phyloP scores from a whole-genome alignment of 2,113 vertebrate species.

The Oncorhynchus kisutch region DNA sequence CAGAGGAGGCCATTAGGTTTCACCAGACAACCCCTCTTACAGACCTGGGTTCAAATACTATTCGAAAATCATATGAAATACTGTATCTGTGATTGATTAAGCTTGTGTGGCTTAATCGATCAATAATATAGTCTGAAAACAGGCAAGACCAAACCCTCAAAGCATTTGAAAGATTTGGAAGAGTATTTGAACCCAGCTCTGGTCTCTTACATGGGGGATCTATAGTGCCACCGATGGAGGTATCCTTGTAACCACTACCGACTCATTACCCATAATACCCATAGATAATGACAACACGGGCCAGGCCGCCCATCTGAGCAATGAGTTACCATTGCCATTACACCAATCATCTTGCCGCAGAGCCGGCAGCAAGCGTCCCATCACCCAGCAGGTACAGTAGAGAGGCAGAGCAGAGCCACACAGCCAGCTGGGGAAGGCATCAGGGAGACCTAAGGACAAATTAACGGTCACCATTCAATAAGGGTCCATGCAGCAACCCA shows the following conservation, averaged over 20 bases:
- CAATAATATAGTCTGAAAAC: too few relatives aligned
- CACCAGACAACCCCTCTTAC: too few relatives aligned
- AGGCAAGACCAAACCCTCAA: too few relatives aligned
- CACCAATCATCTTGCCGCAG: too few relatives aligned
- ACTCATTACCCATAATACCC: conserved; percentile 33
- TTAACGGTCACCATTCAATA: conserved; percentile 26
- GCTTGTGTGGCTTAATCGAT: too few relatives aligned
- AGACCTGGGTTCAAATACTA: too few relatives aligned
- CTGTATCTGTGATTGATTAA: too few relatives aligned
- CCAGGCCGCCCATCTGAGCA: conserved; percentile 17
- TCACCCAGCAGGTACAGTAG: conserved; percentile 41
- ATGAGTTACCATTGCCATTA: conserved; percentile 47
- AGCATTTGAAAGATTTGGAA: too few relatives aligned
- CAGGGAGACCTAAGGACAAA: conserved; percentile 15
- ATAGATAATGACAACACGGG: conserved; percentile 13
- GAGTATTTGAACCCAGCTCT: neutral
- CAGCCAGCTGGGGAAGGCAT: conserved; percentile 44
- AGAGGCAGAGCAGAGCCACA: neutral
- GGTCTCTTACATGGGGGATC: too few relatives aligned
- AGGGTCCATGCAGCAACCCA: conserved; percentile 11
- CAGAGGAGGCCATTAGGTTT: too few relatives aligned
- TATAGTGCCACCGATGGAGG: too few relatives aligned
- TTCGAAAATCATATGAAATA: too few relatives aligned
- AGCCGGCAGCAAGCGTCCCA: neutral
- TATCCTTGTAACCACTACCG: neutral